Base-by-base conservation (phyloP, 2,888 invertebrate genomes). In the Drosophila putrida region DNA sequence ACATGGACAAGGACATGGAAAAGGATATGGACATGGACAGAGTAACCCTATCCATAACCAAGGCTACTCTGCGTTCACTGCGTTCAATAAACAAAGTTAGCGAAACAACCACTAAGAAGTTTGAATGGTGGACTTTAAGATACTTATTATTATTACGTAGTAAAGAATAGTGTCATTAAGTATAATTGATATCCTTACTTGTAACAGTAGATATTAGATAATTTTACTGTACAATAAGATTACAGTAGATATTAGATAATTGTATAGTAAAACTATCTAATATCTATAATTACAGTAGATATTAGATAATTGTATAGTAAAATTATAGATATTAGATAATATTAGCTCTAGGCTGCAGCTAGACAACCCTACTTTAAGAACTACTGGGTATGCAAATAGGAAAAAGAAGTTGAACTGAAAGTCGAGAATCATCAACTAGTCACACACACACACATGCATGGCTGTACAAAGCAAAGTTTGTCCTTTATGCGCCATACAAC, bases 351-450 rank as follows among this genome's bases (percentile, higher is more conserved):
- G 20, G 20, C 20, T 20, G 20, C 9, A 6, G 13, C 1, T 4
- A 13, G 31, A 20, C 11, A 8, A 13, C 46, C 8, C 6, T 20
- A 43, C 33, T 10, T 20, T 5, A n/a, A n/a, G 5, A 8, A 3
- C 10, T 41, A 33, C 38, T 33, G 61, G 43, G 51, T 55, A 59
- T 43, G 53, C 0, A n/a, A 47, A 4, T n/a, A 20, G 20, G 20
- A 20, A 33, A 25, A 44, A 60, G 38, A 75, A 75, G 66, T 75
- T 47, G 6, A 41, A 15, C 46, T 46, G 33, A 71, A 80, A 82
- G 72, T 82, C 59, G 64, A 69, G 60, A 72, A 82, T 88, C 83
- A 88, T 86, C 87, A 86, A 82, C 83, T 72, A 53, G 58, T 13
- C 55, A 58, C 63, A 64, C 60, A 61, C 61, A n/a, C n/a, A n/a